Evolutionary conservation across 2,113 vertebrate species (phyloP), one percentile per base, ranked within the genome.

Genomic region (Psittacula cyanocephala): DNA sequence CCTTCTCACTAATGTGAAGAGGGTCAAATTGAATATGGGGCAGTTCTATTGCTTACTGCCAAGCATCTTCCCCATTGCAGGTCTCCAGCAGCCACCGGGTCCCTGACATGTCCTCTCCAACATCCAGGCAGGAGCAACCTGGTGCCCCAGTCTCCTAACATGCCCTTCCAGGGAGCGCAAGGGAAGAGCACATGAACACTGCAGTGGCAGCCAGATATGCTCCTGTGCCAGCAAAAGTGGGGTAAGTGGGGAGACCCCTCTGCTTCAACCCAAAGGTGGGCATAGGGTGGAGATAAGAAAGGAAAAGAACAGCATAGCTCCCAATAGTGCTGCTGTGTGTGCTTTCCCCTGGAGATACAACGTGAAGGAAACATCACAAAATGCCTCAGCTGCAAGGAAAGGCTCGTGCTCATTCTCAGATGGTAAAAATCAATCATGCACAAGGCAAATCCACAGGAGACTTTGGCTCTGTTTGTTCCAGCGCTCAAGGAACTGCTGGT

Each of bases 381-480:
- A 71, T 17, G 57, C 64, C 83, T 60, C 76, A 86, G 89, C 95
- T 93, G 83, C 0, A 0, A 75, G 50, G 53, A 91, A 95, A 75
- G 44, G 65, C 72, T 47, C 2, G 0, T 47, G 69, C 64, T 89
- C 22, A 1, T 39, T 84, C 72, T 92, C 68, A 70, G 44, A 50
- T 0, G 2, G 43, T 57, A 90, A 88, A 94, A 95, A 93, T 94
- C 87, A 90, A 93, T 92, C 85, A 70, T 5, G 46, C 49, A 81
- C 72, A 74, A 50, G 46, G 64, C 60, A 90, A 90, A 94, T 37
- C 68, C 88, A 70, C 91, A 84, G 83, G 86, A 93, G 88, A 91
- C 50, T 46, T 7, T 17, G n/a, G 60, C 72, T 75, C 72, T 44
- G 14, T 93, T 89, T 44, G 35, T 72, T 41, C 86, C 52, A 84